Conservation (phyloP, 2,797 vertebrate species). For the Anabas testudineus region DNA sequence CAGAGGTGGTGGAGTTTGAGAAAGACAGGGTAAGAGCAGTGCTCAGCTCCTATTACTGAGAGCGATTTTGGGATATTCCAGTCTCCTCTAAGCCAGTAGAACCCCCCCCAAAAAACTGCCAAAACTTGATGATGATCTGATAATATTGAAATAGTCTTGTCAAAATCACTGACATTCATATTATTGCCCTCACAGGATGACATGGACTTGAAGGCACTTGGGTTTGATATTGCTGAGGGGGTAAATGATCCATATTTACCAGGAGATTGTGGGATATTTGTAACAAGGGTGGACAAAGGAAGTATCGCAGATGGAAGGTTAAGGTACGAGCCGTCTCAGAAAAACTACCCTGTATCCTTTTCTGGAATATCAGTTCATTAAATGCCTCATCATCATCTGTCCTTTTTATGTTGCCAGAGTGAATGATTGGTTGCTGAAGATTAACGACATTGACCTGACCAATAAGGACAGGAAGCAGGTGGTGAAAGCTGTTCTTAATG, state of each 20-base stretch:
- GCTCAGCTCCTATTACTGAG: conserved; percentile 35
- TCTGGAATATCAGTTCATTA: not conserved
- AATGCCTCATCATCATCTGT: not conserved
- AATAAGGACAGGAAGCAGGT: conserved; percentile 98
- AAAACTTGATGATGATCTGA: conserved; percentile 26
- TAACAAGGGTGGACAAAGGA: conserved; percentile 98
- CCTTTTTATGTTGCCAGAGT: conserved; percentile 83
- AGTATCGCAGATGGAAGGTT: conserved; percentile 95
- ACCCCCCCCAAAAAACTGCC: conserved; percentile 13
- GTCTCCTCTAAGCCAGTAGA: conserved; percentile 20
- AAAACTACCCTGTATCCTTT: not conserved
- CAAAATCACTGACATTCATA: conserved; percentile 23
- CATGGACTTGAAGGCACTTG: conserved; percentile 96
- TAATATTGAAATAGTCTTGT: conserved; percentile 29
- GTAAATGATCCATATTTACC: conserved; percentile 96
- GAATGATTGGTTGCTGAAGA: conserved; percentile 97
- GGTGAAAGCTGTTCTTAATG: conserved; percentile 92
- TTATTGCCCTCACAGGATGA: conserved; percentile 86
- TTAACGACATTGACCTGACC: conserved; percentile 95
- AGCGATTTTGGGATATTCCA: conserved; percentile 31
- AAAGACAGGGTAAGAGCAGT: conserved; percentile 90
- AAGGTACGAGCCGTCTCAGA: conserved; percentile 83
- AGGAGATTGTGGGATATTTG: conserved; percentile 96
- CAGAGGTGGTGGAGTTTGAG: conserved; percentile 97
- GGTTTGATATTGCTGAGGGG: conserved; percentile 97